These are phyloP conservation scores for Hozukius guyotensis DNA, from an alignment of 2,797 vertebrate genomes.

Conservation along the genomic window DNA sequence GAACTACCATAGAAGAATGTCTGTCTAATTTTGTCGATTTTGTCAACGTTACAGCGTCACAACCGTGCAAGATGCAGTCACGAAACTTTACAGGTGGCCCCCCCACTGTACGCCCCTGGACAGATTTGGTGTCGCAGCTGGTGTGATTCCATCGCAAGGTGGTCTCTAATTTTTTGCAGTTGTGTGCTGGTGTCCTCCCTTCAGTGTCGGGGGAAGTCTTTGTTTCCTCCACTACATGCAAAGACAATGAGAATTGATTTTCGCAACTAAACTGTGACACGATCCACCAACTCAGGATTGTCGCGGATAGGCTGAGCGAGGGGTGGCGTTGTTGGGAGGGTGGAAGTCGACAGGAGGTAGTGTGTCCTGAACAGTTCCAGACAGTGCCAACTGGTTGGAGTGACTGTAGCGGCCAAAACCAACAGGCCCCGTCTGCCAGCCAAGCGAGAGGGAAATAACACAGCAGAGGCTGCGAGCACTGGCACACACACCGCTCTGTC, in stretches of 20 bases:
- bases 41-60: not conserved
- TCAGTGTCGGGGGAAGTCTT: not conserved
- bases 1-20: not conserved
- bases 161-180: not conserved
- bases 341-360: conserved; percentile 60
- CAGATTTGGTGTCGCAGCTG: not conserved
- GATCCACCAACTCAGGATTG: conserved; percentile 35
- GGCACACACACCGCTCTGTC: conserved; percentile 20
- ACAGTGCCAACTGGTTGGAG: conserved; percentile 62
- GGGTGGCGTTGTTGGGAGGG: conserved; percentile 47
- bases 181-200: not conserved
- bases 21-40: not conserved
- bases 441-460: conserved; percentile 64
- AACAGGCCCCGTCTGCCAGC: conserved; percentile 67
- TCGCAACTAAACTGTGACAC: conserved; percentile 42
- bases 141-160: not conserved
- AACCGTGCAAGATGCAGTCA: not conserved
- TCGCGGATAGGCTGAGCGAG: conserved; percentile 52
- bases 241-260: conserved; percentile 30
- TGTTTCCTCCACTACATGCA: conserved; percentile 19
- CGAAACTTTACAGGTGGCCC: not conserved
- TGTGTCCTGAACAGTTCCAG: conserved; percentile 60
- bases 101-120: not conserved
- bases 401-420: conserved; percentile 69
- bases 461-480: conserved; percentile 28